A percentile compares a stretch with the other conserved stretches of the same genome.
Conservation (phyloP, 2,888 invertebrate species). For the Sphecodes monilicornis region DNA sequence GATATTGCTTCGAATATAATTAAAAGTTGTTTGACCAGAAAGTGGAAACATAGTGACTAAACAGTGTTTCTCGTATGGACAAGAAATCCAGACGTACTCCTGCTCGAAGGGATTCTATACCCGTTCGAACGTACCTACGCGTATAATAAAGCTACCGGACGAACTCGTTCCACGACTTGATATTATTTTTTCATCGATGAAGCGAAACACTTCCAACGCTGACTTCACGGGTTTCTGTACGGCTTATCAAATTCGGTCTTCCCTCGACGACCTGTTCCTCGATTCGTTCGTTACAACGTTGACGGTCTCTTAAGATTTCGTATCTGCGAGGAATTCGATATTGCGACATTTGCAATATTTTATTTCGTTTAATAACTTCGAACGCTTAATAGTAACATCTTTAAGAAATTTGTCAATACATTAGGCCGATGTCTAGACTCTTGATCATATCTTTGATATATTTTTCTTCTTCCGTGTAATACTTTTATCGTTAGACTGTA, state of each 20-base stretch:
- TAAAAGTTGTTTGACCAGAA: slow-evolving; percentile 4
- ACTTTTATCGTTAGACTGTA: too few relatives aligned
- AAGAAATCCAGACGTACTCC: neutral
- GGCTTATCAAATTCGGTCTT: slow-evolving; percentile 54
- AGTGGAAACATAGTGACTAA: neutral
- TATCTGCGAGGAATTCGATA: neutral
- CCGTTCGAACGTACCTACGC: slow-evolving; percentile 39
- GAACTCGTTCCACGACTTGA: slow-evolving; percentile 24
- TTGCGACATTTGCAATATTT: neutral
- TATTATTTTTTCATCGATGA: slow-evolving; percentile 31
- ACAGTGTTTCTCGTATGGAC: neutral
- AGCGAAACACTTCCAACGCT: slow-evolving; percentile 36
- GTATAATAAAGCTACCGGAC: slow-evolving; percentile 40
- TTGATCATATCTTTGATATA: too few relatives aligned
- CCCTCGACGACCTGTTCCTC: slow-evolving; percentile 16
- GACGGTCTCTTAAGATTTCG: neutral
- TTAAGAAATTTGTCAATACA: too few relatives aligned
- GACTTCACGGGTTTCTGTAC: slow-evolving; percentile 36
- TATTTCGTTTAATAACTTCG: neutral
- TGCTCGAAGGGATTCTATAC: slow-evolving; percentile 15
- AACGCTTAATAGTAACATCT: too few relatives aligned
- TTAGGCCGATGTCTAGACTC: too few relatives aligned
- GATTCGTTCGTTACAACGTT: neutral
- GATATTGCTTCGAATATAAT: neutral
- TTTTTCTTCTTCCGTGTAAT: too few relatives aligned